A percentile compares a stretch with the other conserved stretches of the same genome.
phyloP scores from a whole-genome alignment of 2,888 invertebrate genomes.

The Hypselothyrea guttata region DNA sequence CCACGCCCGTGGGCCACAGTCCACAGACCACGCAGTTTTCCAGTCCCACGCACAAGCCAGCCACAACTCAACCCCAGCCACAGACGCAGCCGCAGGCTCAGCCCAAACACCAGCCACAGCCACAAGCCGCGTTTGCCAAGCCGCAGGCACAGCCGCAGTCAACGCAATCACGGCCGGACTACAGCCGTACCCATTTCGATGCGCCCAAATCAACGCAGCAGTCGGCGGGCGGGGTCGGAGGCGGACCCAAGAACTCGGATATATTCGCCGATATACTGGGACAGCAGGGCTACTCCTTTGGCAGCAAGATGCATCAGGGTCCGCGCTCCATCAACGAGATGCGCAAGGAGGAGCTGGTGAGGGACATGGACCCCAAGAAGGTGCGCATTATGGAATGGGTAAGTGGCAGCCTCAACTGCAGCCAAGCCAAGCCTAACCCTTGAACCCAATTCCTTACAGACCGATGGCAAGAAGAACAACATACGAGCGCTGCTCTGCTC shows the following conservation, averaged over 20 bases:
- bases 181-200: constrained; percentile 89
- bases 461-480: constrained; percentile 97
- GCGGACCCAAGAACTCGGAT: constrained; percentile 83
- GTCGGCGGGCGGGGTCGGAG: constrained; percentile 41
- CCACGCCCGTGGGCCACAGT: constrained; percentile 78
- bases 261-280: constrained; percentile 96
- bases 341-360: constrained; percentile 92
- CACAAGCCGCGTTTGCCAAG: constrained; percentile 28
- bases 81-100: constrained; percentile 30
- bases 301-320: constrained; percentile 87
- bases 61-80: constrained; percentile 67
- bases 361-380: constrained; percentile 95
- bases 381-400: constrained; percentile 92
- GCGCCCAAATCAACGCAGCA: constrained; percentile 57
- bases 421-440: too few species aligned
- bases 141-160: constrained; percentile 35
- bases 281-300: constrained; percentile 93
- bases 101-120: constrained; percentile 20
- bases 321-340: constrained; percentile 96
- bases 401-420: too few species aligned
- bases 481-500: constrained; percentile 97
- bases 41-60: constrained; percentile 80
- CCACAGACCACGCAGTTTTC: constrained; percentile 81
- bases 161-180: constrained; percentile 82
- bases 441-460: constrained; percentile 83